Base-by-base conservation (phyloP, 2,113 vertebrate genomes). In the Rhinopomastus cyanomelas region DNA sequence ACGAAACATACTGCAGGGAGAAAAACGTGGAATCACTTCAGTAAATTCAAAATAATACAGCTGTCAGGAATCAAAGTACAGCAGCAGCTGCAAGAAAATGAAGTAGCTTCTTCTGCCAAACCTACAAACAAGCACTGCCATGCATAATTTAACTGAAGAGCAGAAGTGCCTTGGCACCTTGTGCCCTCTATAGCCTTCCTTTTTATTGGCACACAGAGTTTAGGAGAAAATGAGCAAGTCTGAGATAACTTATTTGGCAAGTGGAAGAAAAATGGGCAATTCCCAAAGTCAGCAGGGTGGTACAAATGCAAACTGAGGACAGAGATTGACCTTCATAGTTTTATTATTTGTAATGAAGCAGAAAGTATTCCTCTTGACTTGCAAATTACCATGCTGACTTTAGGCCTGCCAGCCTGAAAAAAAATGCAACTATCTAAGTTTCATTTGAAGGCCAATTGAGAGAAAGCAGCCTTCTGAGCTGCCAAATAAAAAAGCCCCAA, bases 1-100 rank as follows among this genome's bases (percentile, higher is more conserved):
- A 22, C 99, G 98, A 92, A 99, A 99, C 99, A 99, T 99, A 78
- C 99, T 99, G 79, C 15, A 37, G 4, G 30, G 39, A 15, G 39
- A 10, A 84, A 92, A 65, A 93, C 2, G 9, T 3, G 68, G 46
- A 74, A 90, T 72, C 5, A 4, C 73, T 57, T 80, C 12, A 91
- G 64, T 57, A 94, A 69, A 56, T 81, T 72, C 74, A 89, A 87
- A 85, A 86, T 32, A 94, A 90, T 34, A 34, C 16, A 87, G 34
- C 21, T 69, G 73, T 79, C 77, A 85, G 42, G 2, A 88, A 72
- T 51, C 20, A 82, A 89, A 85, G 52, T 23, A 85, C 26, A 92
- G 53, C 48, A 62, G 48, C 56, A 95, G 79, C 57, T 64, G 34
- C n/a, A 87, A 55, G 61, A 59, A 95, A 93, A 85, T 26, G 3